Evolutionary conservation across 2,888 invertebrate genomes (phyloP).

Genomic region (Eupithecia vulgata): DNA sequence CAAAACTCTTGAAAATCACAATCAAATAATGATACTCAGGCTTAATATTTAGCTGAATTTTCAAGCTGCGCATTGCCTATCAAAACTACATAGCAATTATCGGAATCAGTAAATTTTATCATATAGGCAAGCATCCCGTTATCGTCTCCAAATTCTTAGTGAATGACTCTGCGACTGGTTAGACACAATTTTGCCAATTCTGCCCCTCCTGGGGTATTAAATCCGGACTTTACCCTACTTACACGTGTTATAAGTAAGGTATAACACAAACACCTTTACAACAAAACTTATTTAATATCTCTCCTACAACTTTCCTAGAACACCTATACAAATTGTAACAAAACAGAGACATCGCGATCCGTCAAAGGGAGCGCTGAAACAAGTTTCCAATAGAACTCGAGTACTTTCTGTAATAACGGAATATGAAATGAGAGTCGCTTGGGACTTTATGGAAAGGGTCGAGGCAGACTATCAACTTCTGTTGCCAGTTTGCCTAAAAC

Average conservation of each 20-base stretch:
- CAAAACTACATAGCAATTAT: background rate
- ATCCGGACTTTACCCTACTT: background rate
- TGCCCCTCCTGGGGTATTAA: background rate
- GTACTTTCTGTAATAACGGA: conserved; percentile 44
- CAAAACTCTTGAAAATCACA: background rate
- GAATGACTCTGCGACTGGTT: no score
- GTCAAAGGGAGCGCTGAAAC: conserved; percentile 44
- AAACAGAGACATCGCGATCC: conserved; percentile 27
- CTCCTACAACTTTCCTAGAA: background rate
- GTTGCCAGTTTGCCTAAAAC: background rate
- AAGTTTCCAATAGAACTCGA: conserved; percentile 44
- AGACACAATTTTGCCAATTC: no score
- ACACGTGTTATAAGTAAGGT: background rate
- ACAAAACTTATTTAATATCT: conserved; percentile 11
- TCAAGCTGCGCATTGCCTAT: background rate
- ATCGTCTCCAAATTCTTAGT: no score
- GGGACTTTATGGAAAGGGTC: background rate
- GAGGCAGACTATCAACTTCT: background rate
- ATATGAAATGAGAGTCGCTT: conserved; percentile 40
- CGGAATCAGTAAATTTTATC: background rate
- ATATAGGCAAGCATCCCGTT: background rate
- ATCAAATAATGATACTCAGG: background rate
- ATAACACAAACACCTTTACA: background rate
- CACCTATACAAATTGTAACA: conserved; percentile 22
- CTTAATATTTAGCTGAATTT: background rate